Percentiles rank a stretch among this genome's conserved stretches.
These are phyloP conservation scores for Nudaria mundana DNA, from an alignment of 2,888 invertebrate genomes.

Conservation along the genomic window DNA sequence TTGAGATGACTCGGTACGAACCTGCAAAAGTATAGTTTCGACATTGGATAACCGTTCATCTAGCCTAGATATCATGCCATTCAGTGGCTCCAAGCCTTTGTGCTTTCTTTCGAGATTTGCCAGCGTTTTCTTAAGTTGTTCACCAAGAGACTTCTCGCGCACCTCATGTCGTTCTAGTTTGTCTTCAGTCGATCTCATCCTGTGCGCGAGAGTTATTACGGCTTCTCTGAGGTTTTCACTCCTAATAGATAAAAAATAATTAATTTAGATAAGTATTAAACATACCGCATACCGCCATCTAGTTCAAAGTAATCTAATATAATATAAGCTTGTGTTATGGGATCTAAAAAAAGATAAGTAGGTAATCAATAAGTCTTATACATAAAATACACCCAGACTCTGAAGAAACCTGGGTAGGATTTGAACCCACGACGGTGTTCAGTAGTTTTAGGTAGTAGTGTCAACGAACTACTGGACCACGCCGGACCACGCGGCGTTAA, in stretches of 20 bases:
- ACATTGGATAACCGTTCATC: conserved; percentile 89
- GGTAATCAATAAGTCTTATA: no score
- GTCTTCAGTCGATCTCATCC: conserved; percentile 89
- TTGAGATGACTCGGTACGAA: conserved; percentile 55
- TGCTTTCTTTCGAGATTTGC: conserved; percentile 87
- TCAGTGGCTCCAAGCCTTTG: conserved; percentile 85
- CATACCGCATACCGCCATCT: no score
- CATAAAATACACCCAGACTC: no score
- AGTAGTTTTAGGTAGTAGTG: no score
- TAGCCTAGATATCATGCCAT: conserved; percentile 84
- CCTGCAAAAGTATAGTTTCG: conserved; percentile 88
- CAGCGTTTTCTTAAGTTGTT: conserved; percentile 88
- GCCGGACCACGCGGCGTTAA: no score
- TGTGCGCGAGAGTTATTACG: conserved; percentile 89
- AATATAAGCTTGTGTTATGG: no score
- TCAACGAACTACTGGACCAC: no score
- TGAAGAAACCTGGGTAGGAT: no score
- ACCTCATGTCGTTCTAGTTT: conserved; percentile 93
- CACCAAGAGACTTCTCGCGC: conserved; percentile 89
- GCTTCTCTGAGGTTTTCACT: conserved; percentile 89
- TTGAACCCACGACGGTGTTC: no score
- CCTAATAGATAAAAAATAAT: conserved; percentile 64
- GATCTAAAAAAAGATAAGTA: no score
- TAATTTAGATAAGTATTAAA: no score
- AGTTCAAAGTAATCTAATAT: no score